Base-by-base conservation (phyloP, 1,140 invertebrate species). In the Drosophila serrata region DNA sequence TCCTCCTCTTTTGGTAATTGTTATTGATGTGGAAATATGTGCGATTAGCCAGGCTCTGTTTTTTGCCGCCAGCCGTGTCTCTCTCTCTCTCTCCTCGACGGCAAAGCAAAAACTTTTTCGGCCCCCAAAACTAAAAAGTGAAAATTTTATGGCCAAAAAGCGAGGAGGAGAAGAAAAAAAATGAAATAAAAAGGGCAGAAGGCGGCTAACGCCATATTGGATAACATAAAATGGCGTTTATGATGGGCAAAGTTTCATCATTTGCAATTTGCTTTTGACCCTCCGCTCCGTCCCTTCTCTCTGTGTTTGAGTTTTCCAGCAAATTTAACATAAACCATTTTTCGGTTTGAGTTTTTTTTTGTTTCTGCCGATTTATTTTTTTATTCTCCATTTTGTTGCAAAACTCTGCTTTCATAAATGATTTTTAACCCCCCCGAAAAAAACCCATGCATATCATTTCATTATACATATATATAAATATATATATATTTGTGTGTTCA, bases 201-300 rank as follows among this genome's bases (percentile, higher is more conserved):
- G 59, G 51, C 51, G 51, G 51, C 45, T n/a, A 63, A 82, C 79
- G 79, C 79, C 79, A 82, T 82, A 82, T 82, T 82, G 79, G 79
- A 77, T 82, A 82, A 82, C 79, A 82, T 82, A 69, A 82, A 82
- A 82, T 82, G 80, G 80, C 80, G 80, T 82, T 82, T 82, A 82
- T 82, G 80, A 82, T 82, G 80, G 80, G 68, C 80, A 82, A 82
- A 82, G 75, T 82, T 82, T 82, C 80, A 82, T 82, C 80, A 82
- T 82, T 82, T 82, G 80, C 80, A 82, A 82, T 82, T 82, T 82
- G 75, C 67, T 77, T 69, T 76, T 77, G 79, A 78, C 79, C 74
- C 78, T 63, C 68, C 55, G 4, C 31, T 39, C 13, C 7, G 19
- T 27, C 24, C 11, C 12, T 0, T 6, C 13, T n/a, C 8, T 49